phyloP scores from a whole-genome alignment of 2,797 vertebrate species.

The Phrynocephalus guinanensis region DNA sequence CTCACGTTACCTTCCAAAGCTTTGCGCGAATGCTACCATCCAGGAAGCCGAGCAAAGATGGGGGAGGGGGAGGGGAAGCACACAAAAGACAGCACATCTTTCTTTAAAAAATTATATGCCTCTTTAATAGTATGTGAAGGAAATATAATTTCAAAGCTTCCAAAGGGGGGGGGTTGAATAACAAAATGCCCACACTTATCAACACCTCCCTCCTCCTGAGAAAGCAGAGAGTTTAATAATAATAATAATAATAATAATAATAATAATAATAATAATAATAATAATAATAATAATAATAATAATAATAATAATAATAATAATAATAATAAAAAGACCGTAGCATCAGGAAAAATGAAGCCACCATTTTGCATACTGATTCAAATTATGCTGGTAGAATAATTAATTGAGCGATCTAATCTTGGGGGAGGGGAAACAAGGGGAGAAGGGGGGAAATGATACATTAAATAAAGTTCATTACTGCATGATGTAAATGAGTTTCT shows the following conservation, averaged over 20 bases:
- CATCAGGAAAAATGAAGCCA: conserved; percentile 71
- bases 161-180: conserved; percentile 58
- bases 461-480: conserved; percentile 92
- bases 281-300: too few relatives aligned
- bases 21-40: conserved; percentile 60
- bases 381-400: conserved; percentile 86
- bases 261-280: too few relatives aligned
- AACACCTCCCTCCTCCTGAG: conserved; percentile 69
- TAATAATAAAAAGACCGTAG: conserved; percentile 28
- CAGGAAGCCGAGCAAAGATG: conserved; percentile 55
- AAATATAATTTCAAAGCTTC: conserved; percentile 59
- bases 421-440: conserved; percentile 61
- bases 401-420: conserved; percentile 83
- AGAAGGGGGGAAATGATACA: conserved; percentile 76
- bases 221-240: conserved; percentile 65
- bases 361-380: conserved; percentile 80
- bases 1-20: conserved; percentile 54
- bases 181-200: conserved; percentile 69
- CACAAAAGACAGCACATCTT: conserved; percentile 56
- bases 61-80: conserved; percentile 39
- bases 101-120: conserved; percentile 61
- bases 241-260: too few relatives aligned
- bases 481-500: conserved; percentile 90
- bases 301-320: too few relatives aligned
- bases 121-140: conserved; percentile 60